Percentiles rank a stretch among this genome's conserved stretches.
These are phyloP conservation scores for Pogoniulus pusillus DNA, from an alignment of 2,797 vertebrate genomes.

Conservation along the genomic window DNA sequence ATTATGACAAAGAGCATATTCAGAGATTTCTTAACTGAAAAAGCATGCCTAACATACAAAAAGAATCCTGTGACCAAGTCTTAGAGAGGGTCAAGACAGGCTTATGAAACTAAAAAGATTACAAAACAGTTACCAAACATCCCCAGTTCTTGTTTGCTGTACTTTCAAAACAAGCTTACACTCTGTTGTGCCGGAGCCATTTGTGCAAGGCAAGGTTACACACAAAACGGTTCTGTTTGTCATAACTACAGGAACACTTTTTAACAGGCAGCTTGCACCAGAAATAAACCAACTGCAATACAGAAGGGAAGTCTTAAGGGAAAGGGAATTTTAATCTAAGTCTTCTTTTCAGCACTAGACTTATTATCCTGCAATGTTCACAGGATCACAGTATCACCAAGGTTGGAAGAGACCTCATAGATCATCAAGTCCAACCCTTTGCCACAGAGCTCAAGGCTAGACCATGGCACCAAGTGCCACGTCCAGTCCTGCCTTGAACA, in stretches of 20 bases:
- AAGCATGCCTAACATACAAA: neutral
- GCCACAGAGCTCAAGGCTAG: too few relatives aligned
- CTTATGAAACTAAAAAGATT: constrained; percentile 44
- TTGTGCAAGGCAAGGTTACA: constrained; percentile 15
- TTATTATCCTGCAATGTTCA: neutral
- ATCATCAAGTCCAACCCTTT: too few relatives aligned
- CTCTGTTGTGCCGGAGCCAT: neutral
- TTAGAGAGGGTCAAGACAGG: constrained; percentile 18
- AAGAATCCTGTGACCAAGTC: constrained; percentile 6
- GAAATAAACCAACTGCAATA: neutral
- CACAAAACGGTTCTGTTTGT: neutral
- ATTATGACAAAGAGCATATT: neutral
- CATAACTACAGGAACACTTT: neutral
- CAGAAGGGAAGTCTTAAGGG: neutral
- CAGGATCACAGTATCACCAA: too few relatives aligned
- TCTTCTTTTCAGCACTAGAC: neutral
- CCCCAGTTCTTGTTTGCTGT: neutral
- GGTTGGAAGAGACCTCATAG: too few relatives aligned
- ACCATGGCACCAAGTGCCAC: too few relatives aligned
- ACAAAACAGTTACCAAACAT: constrained; percentile 31
- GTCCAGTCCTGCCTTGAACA: too few relatives aligned
- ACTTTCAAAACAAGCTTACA: constrained; percentile 32
- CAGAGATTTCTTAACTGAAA: neutral
- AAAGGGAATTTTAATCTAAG: neutral
- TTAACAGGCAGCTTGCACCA: neutral